These are phyloP conservation scores for Keiferia lycopersicella DNA, from an alignment of 2,888 invertebrate species.

Conservation along the genomic window DNA sequence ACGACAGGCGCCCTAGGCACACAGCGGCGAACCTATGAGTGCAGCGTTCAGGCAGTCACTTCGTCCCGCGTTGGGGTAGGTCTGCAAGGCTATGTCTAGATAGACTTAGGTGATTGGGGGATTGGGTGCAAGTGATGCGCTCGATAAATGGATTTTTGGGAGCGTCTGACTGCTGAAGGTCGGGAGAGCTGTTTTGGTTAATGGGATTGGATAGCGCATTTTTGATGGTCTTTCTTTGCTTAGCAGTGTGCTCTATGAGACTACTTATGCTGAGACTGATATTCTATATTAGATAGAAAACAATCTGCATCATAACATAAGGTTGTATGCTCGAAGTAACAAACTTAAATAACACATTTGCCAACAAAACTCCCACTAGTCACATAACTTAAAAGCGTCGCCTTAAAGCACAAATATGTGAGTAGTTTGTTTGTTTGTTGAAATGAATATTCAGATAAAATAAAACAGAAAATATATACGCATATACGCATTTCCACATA, in stretches of 20 bases:
- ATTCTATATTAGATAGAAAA: no score
- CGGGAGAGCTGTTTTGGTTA: neutral
- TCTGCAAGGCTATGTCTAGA: slow-evolving; percentile 34
- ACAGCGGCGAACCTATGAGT: slow-evolving; percentile 48
- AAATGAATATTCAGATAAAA: no score
- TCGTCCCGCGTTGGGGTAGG: slow-evolving; percentile 60
- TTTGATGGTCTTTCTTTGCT: no score
- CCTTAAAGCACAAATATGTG: neutral
- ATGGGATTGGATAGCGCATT: neutral
- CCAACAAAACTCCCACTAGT: no score
- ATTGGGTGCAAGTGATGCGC: slow-evolving; percentile 19
- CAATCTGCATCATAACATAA: no score
- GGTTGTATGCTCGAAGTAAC: no score
- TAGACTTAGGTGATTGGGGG: slow-evolving; percentile 11
- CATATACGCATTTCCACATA: no score
- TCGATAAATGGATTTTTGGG: slow-evolving; percentile 16
- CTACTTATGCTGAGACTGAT: no score
- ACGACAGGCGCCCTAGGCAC: slow-evolving; percentile 41
- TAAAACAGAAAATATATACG: no score
- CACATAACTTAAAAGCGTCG: no score
- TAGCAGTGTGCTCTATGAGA: no score
- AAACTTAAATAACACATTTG: no score
- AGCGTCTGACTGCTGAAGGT: slow-evolving; percentile 8
- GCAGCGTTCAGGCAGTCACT: slow-evolving; percentile 40
- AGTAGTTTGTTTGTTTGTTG: neutral